Conservation (phyloP, 1,140 invertebrate genomes). For the Ceratoteleas bidentatus region DNA sequence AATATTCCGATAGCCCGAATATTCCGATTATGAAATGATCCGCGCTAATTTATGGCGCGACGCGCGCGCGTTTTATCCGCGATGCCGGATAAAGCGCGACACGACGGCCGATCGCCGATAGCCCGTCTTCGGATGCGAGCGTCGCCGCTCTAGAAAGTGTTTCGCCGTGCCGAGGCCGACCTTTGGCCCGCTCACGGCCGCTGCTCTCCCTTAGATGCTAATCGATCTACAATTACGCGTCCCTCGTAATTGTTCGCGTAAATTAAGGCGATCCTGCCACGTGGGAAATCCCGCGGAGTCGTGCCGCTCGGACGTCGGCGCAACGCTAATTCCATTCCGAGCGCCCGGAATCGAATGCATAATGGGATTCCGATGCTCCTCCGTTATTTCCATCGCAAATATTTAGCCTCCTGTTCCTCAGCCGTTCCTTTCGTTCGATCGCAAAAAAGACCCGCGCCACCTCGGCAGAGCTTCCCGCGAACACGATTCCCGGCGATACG, state of each 20-base stretch:
- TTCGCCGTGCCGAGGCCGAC: conserved; percentile 53
- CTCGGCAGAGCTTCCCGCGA: conserved; percentile 1
- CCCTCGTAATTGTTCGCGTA: conserved; percentile 66
- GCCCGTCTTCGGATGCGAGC: conserved; percentile 34
- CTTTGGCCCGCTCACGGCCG: conserved; percentile 65
- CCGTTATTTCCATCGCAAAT: conserved; percentile 52
- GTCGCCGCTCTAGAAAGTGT: conserved; percentile 60
- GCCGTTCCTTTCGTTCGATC: background rate
- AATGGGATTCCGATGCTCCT: conserved; percentile 47
- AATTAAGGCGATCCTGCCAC: conserved; percentile 66
- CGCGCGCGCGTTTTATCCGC: background rate
- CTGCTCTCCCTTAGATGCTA: conserved; percentile 67
- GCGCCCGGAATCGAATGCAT: conserved; percentile 48
- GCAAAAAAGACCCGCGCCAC: conserved; percentile 20
- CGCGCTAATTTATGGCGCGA: too few species aligned
- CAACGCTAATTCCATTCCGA: conserved; percentile 45
- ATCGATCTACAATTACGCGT: conserved; percentile 69
- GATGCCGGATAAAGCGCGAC: conserved; percentile 28
- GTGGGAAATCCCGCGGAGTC: conserved; percentile 67
- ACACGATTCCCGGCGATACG: conserved; percentile 35
- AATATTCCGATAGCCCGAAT: too few species aligned
- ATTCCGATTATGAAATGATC: too few species aligned
- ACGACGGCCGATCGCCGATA: background rate
- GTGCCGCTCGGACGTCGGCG: conserved; percentile 52
- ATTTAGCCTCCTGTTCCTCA: conserved; percentile 30